Conservation (phyloP, 2,113 vertebrate species). For the Calidris pygmaea region DNA sequence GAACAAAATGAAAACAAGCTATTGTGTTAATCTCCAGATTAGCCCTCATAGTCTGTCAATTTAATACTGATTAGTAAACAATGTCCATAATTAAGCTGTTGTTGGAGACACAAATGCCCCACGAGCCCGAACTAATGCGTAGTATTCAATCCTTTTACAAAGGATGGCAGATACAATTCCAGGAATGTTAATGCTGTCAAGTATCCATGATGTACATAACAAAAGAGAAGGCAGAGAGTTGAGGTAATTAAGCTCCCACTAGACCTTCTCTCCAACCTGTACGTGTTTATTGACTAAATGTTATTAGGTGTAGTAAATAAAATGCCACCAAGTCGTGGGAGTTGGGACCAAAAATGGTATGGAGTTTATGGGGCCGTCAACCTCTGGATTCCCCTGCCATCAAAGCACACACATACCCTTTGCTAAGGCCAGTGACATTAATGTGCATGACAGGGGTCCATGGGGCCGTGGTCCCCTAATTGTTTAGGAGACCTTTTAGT, state of each 20-base stretch:
- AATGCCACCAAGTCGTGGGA: constrained; percentile 62
- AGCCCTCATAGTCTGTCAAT: constrained; percentile 75
- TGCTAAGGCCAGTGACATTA: constrained; percentile 73
- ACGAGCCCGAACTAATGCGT: constrained; percentile 76
- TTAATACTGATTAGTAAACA: constrained; percentile 83
- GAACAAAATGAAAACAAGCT: constrained; percentile 78
- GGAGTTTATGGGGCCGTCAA: constrained; percentile 55
- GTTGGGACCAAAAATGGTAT: constrained; percentile 1
- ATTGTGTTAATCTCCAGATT: constrained; percentile 80
- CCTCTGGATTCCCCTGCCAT: constrained; percentile 67
- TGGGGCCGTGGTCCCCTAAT: constrained; percentile 72
- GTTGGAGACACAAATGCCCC: constrained; percentile 77
- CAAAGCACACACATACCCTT: constrained; percentile 73
- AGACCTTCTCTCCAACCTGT: constrained; percentile 49
- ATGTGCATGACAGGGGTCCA: constrained; percentile 80
- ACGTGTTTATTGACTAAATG: constrained; percentile 71
- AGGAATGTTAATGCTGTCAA: constrained; percentile 84
- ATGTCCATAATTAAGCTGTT: constrained; percentile 81
- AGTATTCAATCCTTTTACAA: constrained; percentile 77
- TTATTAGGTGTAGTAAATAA: constrained; percentile 73
- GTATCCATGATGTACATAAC: constrained; percentile 72
- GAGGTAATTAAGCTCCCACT: constrained; percentile 73
- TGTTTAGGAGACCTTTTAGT: constrained; percentile 80
- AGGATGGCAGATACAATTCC: constrained; percentile 76
- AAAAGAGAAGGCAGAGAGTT: constrained; percentile 67